Percentiles rank a stretch among this genome's conserved stretches.
phyloP scores from a whole-genome alignment of 2,113 vertebrate genomes.

The Seriola quinqueradiata region DNA sequence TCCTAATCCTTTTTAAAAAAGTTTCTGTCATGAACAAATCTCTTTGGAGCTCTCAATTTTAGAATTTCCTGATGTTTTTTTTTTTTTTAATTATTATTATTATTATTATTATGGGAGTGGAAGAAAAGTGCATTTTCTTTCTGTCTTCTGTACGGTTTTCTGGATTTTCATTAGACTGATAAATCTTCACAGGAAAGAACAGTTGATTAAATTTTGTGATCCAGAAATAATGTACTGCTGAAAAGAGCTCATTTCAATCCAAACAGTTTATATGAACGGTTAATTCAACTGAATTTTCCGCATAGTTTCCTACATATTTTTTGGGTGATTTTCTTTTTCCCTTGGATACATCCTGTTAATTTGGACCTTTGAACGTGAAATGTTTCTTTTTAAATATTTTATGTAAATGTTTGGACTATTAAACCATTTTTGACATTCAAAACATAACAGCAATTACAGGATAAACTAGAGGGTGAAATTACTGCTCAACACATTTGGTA shows the following conservation, averaged over 20 bases:
- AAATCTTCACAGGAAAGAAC: conserved; percentile 9
- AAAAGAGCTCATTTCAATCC: conserved; percentile 2
- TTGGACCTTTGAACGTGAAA: not conserved
- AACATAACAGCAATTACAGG: not conserved
- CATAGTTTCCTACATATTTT: too few relatives aligned
- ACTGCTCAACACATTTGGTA: not conserved
- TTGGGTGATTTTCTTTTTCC: too few relatives aligned
- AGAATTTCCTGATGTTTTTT: not conserved
- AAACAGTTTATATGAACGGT: not conserved
- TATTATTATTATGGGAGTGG: not conserved
- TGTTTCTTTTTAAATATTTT: not conserved
- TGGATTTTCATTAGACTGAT: conserved; percentile 39
- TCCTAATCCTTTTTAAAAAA: not conserved
- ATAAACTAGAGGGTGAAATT: not conserved
- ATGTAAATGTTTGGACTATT: not conserved
- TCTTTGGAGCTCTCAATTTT: not conserved
- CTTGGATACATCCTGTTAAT: not conserved
- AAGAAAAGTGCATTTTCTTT: too few relatives aligned
- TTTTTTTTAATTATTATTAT: not conserved
- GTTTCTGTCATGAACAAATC: not conserved
- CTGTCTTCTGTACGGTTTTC: not conserved
- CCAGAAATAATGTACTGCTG: not conserved
- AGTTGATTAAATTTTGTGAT: conserved; percentile 29
- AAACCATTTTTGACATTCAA: not conserved
- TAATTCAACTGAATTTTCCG: not conserved